Evolutionary conservation across 2,888 invertebrate genomes (phyloP), one percentile per base, ranked within the genome.

Genomic region (Ophion costatus): DNA sequence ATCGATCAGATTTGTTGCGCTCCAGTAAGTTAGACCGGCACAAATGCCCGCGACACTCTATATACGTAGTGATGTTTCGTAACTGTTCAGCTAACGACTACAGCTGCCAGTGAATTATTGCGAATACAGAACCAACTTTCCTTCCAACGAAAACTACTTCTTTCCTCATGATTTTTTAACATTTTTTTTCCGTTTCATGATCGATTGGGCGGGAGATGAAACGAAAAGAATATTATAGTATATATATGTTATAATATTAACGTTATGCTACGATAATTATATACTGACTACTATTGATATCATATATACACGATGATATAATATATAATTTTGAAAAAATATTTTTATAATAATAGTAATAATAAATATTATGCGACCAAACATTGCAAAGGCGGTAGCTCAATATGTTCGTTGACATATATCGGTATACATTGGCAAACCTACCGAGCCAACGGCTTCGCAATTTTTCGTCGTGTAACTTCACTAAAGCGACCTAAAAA

Each of bases 1-100:
- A 74, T 63, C 74, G 74, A 74, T 74, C 63, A 74, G 63, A 63
- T 74, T 74, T 29, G 63, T 74, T 63, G n/a, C n/a, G 63, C 45
- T 63, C 59, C 73, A 61, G 73, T 73, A 61, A 73, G 59, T 73
- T 17, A 73, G 59, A 14, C 38, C 61, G 61, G 33, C 38, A 61
- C 38, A 61, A 59, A 38, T 73, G 42, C 22, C 14, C 22, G 33
- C 51, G 51, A 45, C 69, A 45, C 22, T 45, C 20, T 42, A 38
- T 38, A 42, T 33, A 33, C 38, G 38, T n/a, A 22, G 14, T 24
- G 59, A 22, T 38, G 38, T 69, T 69, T 69, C 51, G 69, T 51
- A 69, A 69, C 69, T 69, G 51, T 71, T 56, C 70, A 20, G 17
- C 33, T 33, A 71, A 71, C 17, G 29, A 57, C n/a, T 57, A 57